These are phyloP conservation scores for Coelogynopora nodosa DNA, from an alignment of 2,888 invertebrate genomes.

Conservation along the genomic window DNA sequence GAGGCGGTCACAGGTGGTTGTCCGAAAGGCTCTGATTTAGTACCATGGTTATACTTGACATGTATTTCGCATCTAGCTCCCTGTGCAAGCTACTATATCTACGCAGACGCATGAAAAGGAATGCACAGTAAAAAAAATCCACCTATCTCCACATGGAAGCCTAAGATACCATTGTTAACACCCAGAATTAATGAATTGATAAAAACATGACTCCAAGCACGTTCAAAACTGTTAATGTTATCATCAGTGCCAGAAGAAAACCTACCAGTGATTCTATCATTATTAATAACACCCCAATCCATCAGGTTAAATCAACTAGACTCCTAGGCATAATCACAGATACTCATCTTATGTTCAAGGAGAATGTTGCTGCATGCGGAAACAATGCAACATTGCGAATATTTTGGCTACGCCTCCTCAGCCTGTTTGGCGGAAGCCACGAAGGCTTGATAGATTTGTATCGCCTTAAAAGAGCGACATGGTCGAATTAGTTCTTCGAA, in stretches of 20 bases:
- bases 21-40: background rate
- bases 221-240: constrained; percentile 4
- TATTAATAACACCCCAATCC: background rate
- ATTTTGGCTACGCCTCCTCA: background rate
- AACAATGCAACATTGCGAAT: background rate
- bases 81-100: background rate
- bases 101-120: background rate
- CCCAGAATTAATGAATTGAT: background rate
- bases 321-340: constrained; percentile 7
- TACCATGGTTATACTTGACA: background rate
- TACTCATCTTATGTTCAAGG: background rate
- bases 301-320: background rate
- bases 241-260: constrained; percentile 11
- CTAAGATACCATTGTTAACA: background rate
- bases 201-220: background rate
- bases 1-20: background rate
- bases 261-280: background rate
- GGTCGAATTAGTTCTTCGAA: no score
- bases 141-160: background rate
- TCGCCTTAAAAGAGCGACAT: no score
- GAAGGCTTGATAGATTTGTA: background rate
- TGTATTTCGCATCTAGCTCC: constrained; percentile 1
- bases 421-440: background rate
- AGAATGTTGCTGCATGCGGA: background rate
- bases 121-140: background rate